Percentiles rank a stretch among this genome's conserved stretches.
Conservation (phyloP, 2,797 vertebrate genomes). For the Enteromius radiatus region DNA sequence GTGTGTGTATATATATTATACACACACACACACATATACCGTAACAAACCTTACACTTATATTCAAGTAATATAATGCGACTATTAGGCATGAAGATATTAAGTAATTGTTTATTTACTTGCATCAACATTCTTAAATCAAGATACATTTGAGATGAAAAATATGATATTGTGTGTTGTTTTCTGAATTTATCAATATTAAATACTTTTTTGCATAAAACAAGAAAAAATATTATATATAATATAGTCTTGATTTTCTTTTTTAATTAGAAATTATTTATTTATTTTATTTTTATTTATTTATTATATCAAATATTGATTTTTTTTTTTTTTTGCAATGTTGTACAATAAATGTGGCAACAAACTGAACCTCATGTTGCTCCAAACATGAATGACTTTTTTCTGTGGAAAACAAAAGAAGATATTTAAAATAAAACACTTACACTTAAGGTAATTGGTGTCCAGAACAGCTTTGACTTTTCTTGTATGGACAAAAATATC, state of each 20-base stretch:
- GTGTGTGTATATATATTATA: no score
- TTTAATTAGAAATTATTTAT: no score
- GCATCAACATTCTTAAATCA: background rate
- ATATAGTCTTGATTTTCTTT: background rate
- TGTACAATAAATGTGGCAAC: no score
- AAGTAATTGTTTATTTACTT: background rate
- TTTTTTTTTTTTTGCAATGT: no score
- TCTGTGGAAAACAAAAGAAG: background rate
- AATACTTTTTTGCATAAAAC: background rate
- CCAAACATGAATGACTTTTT: no score
- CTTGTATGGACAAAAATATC: background rate
- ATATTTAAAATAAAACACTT: background rate
- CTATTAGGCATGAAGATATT: background rate
- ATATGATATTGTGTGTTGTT: background rate
- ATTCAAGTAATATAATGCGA: background rate
- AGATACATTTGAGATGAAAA: background rate
- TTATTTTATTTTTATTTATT: no score
- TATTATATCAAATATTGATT: no score
- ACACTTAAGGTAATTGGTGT: background rate
- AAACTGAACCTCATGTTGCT: background rate
- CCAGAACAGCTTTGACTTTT: background rate
- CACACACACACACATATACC: no score
- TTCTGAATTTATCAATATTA: background rate
- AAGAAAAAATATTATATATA: no score
- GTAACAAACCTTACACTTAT: no score